These are phyloP conservation scores for Silvanus unidentatus DNA, from an alignment of 2,888 invertebrate genomes.

Conservation along the genomic window DNA sequence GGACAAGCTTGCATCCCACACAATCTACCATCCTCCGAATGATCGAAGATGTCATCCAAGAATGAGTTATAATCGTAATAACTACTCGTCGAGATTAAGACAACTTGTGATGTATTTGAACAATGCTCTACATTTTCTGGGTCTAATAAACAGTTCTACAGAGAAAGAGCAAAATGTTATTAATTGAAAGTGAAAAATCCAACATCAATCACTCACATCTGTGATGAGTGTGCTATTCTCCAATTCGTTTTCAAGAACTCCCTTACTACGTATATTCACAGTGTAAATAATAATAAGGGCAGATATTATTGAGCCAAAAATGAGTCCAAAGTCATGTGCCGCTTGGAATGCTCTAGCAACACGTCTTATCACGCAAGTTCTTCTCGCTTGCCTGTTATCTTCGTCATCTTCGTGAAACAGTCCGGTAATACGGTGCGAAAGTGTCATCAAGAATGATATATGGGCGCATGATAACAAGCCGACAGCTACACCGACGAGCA, in stretches of 20 bases:
- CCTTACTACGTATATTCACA: constrained; percentile 19
- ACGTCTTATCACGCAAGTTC: constrained; percentile 46
- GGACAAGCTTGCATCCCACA: constrained; percentile 57
- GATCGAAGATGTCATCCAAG: constrained; percentile 50
- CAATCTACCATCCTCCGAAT: constrained; percentile 52
- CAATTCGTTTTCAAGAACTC: constrained; percentile 6
- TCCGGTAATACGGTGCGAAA: constrained; percentile 45
- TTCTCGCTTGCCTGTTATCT: constrained; percentile 32
- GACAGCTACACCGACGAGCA: constrained; percentile 55
- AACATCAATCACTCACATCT: constrained; percentile 16
- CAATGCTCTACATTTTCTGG: neutral
- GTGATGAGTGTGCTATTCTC: constrained; percentile 22
- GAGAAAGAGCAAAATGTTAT: too few relatives aligned
- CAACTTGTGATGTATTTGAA: constrained; percentile 15
- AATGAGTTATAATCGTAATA: constrained; percentile 33
- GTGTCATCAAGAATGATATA: constrained; percentile 45
- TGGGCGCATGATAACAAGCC: constrained; percentile 41
- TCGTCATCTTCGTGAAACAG: constrained; percentile 46
- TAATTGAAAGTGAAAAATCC: too few relatives aligned
- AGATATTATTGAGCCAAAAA: constrained; percentile 51
- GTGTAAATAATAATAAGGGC: constrained; percentile 42
- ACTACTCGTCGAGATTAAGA: constrained; percentile 15
- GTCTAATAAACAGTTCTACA: too few relatives aligned
- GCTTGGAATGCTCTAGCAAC: constrained; percentile 52
- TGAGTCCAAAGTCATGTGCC: constrained; percentile 54